Conservation (phyloP, 2,797 vertebrate genomes). For the Cirrhinus molitorella region DNA sequence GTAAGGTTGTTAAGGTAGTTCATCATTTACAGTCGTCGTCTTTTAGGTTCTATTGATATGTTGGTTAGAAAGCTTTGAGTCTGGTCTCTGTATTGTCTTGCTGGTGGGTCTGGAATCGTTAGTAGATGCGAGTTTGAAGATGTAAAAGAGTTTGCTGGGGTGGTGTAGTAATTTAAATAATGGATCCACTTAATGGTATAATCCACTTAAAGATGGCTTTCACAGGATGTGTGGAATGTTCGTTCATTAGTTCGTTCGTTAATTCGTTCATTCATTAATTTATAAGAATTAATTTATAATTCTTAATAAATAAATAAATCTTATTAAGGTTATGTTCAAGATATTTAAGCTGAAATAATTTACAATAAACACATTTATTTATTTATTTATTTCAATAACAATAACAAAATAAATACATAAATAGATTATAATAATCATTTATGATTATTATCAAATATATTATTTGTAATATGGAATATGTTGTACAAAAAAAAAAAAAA, state of each 20-base stretch:
- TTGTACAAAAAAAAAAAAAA: too few species aligned
- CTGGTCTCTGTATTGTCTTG: neutral
- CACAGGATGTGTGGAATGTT: neutral
- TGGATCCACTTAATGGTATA: neutral
- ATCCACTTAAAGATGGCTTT: neutral
- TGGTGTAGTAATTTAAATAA: neutral
- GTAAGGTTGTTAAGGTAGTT: slow-evolving; percentile 16
- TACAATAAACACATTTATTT: too few species aligned
- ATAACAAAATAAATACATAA: neutral
- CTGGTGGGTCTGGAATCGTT: neutral
- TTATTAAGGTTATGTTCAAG: too few species aligned
- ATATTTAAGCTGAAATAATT: too few species aligned
- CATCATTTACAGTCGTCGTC: neutral
- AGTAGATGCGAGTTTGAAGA: neutral
- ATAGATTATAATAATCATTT: neutral
- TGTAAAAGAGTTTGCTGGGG: neutral
- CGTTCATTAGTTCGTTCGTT: neutral
- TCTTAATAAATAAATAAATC: too few species aligned
- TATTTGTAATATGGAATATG: neutral
- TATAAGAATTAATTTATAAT: too few species aligned
- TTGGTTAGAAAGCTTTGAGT: slow-evolving; percentile 3
- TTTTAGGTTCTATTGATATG: slow-evolving; percentile 14
- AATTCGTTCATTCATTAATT: neutral
- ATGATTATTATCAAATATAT: neutral
- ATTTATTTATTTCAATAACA: neutral